These are phyloP conservation scores for Drosophila carrolli DNA, from an alignment of 1,140 invertebrate species.

Conservation along the genomic window DNA sequence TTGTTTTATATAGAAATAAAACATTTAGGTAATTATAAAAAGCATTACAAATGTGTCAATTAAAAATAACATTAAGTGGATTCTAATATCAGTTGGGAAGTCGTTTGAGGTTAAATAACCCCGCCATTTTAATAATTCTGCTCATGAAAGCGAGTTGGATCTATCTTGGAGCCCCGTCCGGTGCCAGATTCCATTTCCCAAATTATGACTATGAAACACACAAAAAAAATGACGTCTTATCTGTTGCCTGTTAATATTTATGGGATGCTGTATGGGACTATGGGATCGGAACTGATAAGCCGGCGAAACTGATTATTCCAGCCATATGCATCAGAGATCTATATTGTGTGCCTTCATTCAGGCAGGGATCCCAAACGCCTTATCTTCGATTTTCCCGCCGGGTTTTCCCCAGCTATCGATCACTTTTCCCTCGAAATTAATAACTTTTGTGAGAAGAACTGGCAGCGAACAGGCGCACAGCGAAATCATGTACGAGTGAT, in stretches of 20 bases:
- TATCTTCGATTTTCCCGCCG: slow-evolving; percentile 40
- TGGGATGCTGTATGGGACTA: slow-evolving; percentile 25
- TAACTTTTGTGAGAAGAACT: slow-evolving; percentile 62
- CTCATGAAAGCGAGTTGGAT: slow-evolving; percentile 32
- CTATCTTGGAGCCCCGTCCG: slow-evolving; percentile 27
- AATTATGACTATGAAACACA: slow-evolving; percentile 6
- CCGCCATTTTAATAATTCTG: background rate
- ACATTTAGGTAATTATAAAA: too few relatives aligned
- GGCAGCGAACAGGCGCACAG: slow-evolving; percentile 50
- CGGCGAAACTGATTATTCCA: slow-evolving; percentile 9
- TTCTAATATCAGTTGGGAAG: too few relatives aligned
- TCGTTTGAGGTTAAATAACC: background rate
- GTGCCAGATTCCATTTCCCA: slow-evolving; percentile 30
- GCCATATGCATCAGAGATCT: slow-evolving; percentile 49
- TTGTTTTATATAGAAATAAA: too few relatives aligned
- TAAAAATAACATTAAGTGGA: too few relatives aligned
- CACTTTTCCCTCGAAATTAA: slow-evolving; percentile 55
- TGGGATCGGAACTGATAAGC: slow-evolving; percentile 44
- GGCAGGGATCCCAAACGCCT: background rate
- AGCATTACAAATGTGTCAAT: too few relatives aligned
- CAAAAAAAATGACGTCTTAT: slow-evolving; percentile 28
- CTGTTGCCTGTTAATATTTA: slow-evolving; percentile 52
- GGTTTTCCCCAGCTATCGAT: slow-evolving; percentile 42
- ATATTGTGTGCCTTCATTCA: slow-evolving; percentile 16
- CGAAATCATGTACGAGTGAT: slow-evolving; percentile 81